Base-by-base conservation (phyloP, 2,797 vertebrate genomes). In the Acanthiza pusilla region DNA sequence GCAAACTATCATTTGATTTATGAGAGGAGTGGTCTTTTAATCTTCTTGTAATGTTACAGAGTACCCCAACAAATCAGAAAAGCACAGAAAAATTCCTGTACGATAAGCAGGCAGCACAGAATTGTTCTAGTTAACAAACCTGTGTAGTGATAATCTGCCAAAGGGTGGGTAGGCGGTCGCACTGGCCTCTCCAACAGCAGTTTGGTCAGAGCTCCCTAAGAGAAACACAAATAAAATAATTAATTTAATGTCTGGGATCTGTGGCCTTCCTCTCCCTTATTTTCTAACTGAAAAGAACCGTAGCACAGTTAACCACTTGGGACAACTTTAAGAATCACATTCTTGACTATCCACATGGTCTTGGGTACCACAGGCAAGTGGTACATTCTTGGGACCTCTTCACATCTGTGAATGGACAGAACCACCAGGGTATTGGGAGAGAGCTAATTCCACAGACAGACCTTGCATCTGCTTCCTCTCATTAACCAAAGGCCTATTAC, bases 71-170 rank as follows among this genome's bases (percentile, higher is more conserved):
- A 88, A 23, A 65, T 34, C 20, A 65, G 51, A 51, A 51, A 55
- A 86, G 8, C 5, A 62, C 3, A 32, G 29, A 65, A 67, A 70
- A 48, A 55, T 4, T 78, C 32, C 42, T 42, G 50, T 38, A 32
- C 12, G n/a, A 50, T 14, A 62, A 38, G n/a, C 14, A 77, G 72
- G 29, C 29, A 85, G 54, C 23, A 75, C 21, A 15, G 30, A 92
- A 30, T 15, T 72, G 26, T 32, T 42, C 20, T 26, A 11, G 43
- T 73, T 79, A 86, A 82, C 97, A 88, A 94, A 99, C 99, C 99
- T 97, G 99, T 99, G 98, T 99, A 99, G 98, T 99, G 99, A 96
- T 99, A 99, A 88, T 97, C 97, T 60, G 98, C 97, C 89, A 99
- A 97, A 18, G 98, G 98, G 89, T 99, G 98, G 50, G 97, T 95